Percentiles rank a stretch among this genome's conserved stretches.
These are phyloP conservation scores for Chloroclysta siterata DNA, from an alignment of 2,888 invertebrate species.

Conservation along the genomic window DNA sequence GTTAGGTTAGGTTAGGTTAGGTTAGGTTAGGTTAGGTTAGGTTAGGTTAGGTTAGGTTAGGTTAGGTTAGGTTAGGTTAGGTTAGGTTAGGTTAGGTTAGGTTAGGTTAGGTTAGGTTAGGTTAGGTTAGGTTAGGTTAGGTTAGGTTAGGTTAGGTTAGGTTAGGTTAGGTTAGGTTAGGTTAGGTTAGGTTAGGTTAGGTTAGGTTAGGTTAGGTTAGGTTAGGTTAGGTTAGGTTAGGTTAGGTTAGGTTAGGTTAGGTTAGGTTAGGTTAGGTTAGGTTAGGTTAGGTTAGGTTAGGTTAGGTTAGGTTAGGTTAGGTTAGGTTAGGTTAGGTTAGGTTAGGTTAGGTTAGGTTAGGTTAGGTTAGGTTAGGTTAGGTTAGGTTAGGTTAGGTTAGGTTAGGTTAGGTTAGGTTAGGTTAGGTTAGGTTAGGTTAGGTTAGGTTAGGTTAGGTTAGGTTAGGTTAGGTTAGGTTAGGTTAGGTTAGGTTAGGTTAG, in stretches of 20 bases:
- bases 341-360: conserved; percentile 29
- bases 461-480: conserved; percentile 25
- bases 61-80: conserved; percentile 25
- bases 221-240: conserved; percentile 24
- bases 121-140: conserved; percentile 26
- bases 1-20: conserved; percentile 31
- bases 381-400: conserved; percentile 29
- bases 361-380: conserved; percentile 30
- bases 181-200: conserved; percentile 22
- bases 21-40: conserved; percentile 36
- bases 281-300: conserved; percentile 27
- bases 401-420: conserved; percentile 29
- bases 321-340: conserved; percentile 30
- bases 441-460: conserved; percentile 22
- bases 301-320: conserved; percentile 30
- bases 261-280: conserved; percentile 29
- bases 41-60: conserved; percentile 31
- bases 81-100: conserved; percentile 35
- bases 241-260: conserved; percentile 30
- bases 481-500: conserved; percentile 34
- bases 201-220: conserved; percentile 26
- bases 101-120: conserved; percentile 33
- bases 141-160: conserved; percentile 21
- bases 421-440: conserved; percentile 13
- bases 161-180: conserved; percentile 22